Conservation (phyloP, 2,888 invertebrate species). For the Euclidia mi region DNA sequence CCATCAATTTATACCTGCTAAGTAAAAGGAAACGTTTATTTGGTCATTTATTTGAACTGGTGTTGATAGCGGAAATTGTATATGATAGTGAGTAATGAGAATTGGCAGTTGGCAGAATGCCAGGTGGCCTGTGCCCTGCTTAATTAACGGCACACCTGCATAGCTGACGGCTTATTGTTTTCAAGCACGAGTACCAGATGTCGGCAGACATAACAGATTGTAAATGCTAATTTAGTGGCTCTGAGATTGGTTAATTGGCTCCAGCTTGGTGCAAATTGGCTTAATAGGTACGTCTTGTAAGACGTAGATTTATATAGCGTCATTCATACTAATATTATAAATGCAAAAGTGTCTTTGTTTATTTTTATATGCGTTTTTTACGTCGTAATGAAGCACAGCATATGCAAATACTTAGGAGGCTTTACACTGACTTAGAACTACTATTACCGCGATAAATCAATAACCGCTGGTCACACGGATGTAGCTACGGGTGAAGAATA, state of each 20-base stretch:
- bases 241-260: slow-evolving; percentile 3
- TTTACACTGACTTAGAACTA: too few relatives aligned
- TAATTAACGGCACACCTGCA: slow-evolving; percentile 53
- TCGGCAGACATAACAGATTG: slow-evolving; percentile 22
- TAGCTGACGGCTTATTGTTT: slow-evolving; percentile 44
- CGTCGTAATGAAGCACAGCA: too few relatives aligned
- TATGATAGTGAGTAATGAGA: slow-evolving; percentile 34
- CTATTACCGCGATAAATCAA: too few relatives aligned
- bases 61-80: slow-evolving; percentile 2
- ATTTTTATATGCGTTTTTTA: too few relatives aligned
- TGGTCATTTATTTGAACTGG: neutral
- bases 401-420: too few relatives aligned
- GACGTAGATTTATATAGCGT: too few relatives aligned
- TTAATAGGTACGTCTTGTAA: neutral
- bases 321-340: too few relatives aligned
- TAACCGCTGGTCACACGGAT: too few relatives aligned
- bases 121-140: slow-evolving; percentile 28
- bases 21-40: slow-evolving; percentile 24
- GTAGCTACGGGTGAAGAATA: too few relatives aligned
- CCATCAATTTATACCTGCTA: slow-evolving; percentile 33
- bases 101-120: slow-evolving; percentile 32
- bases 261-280: neutral
- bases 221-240: slow-evolving; percentile 41
- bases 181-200: slow-evolving; percentile 30
- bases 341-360: too few relatives aligned